A percentile compares a stretch with the other conserved stretches of the same genome.
These are phyloP conservation scores for Hipparchia sbordonii DNA, from an alignment of 2,888 invertebrate species.

Conservation along the genomic window DNA sequence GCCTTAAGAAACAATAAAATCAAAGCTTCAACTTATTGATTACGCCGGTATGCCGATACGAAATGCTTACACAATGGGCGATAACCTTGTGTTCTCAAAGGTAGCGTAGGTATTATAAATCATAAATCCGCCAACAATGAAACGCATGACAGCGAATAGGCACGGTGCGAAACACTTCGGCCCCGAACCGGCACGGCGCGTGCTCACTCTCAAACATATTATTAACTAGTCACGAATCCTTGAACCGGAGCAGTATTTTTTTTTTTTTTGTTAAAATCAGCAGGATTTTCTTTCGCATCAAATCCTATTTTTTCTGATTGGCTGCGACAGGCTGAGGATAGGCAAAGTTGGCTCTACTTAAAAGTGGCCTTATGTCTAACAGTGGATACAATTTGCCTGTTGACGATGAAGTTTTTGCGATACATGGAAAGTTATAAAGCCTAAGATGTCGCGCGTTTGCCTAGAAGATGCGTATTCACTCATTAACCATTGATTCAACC, in stretches of 20 bases:
- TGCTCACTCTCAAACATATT: slow-evolving; percentile 64
- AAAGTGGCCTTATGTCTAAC: too few relatives aligned
- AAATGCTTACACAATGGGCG: slow-evolving; percentile 51
- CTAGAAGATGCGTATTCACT: not conserved
- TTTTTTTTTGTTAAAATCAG: too few relatives aligned
- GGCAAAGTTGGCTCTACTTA: too few relatives aligned
- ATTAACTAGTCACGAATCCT: slow-evolving; percentile 68
- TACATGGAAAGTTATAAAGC: not conserved
- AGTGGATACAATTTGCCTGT: too few relatives aligned
- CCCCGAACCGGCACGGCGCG: slow-evolving; percentile 74
- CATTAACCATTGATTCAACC: too few relatives aligned
- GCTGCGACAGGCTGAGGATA: too few relatives aligned
- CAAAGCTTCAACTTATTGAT: slow-evolving; percentile 18
- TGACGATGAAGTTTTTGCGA: not conserved
- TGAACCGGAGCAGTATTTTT: slow-evolving; percentile 56
- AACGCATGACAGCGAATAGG: slow-evolving; percentile 65
- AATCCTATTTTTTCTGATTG: too few relatives aligned
- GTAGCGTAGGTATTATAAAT: slow-evolving; percentile 63
- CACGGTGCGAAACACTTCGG: slow-evolving; percentile 67
- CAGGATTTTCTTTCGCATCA: too few relatives aligned
- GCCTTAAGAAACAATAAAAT: slow-evolving; percentile 23
- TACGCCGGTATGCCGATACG: slow-evolving; percentile 26
- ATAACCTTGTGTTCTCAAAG: slow-evolving; percentile 67
- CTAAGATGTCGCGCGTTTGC: not conserved
- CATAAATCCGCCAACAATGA: slow-evolving; percentile 71